Evolutionary conservation across 2,888 invertebrate genomes (phyloP), one percentile per base, ranked within the genome.

Genomic region (Antheraea assamensis): DNA sequence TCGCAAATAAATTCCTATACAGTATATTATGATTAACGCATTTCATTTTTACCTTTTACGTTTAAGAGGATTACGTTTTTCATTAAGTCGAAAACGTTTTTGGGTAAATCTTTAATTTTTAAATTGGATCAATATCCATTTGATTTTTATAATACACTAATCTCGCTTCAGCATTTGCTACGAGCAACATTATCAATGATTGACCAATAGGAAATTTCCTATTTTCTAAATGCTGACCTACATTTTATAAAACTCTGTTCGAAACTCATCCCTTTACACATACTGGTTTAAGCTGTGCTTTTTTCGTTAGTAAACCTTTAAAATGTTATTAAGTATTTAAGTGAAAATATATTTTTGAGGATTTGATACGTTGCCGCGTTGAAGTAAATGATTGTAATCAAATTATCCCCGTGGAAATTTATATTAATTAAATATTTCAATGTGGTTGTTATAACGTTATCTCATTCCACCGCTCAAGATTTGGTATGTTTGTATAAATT

Each of bases 1-100:
- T 35, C n/a, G 10, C 35, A 30, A 64, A 35, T 68, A n/a, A n/a
- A 68, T 35, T 35, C 19, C 19, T n/a, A 66, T 21, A 31, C 35
- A 68, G n/a, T 35, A 68, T 68, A 31, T 35, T 68, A 13, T 66
- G 66, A 66, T 66, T 66, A 31, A 66, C 19, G 66, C 13, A 5
- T 66, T 31, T 7, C 19, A 68, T 35, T 35, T 68, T 68, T 68
- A 68, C 24, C 61, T 64, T n/a, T 30, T 27, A 27, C 30, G 27
- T 24, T 24, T 58, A n/a, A 21, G 52, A 19, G 52, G 52, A 52
- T 52, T 52, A 52, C 21, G 5, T n/a, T 52, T 52, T 52, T 42
- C 42, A 21, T 52, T 52, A 52, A 49, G 0, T 5, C 19, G 49
- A 17, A 52, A 52, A 52, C 21, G 7, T 52, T 52, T 52, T 52